These are phyloP conservation scores for Phyllostomus hastatus DNA, from an alignment of 2,113 vertebrate species.

Conservation along the genomic window DNA sequence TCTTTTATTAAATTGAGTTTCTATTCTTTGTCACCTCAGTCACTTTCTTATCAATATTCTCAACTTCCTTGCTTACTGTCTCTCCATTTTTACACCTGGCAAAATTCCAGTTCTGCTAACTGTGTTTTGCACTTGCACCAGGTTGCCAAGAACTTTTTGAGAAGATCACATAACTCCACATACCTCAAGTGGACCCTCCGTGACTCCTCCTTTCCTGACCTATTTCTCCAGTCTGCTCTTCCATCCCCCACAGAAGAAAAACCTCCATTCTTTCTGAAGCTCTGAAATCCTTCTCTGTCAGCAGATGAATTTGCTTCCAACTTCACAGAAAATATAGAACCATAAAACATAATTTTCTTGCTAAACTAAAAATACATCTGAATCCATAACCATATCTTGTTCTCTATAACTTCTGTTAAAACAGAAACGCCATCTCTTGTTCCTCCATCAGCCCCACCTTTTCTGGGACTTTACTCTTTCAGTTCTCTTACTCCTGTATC, in stretches of 20 bases:
- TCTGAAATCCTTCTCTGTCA: constrained; percentile 8
- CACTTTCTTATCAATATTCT: neutral
- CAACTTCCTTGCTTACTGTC: neutral
- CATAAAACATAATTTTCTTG: constrained; percentile 47
- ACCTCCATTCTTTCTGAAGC: constrained; percentile 1
- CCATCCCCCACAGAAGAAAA: neutral
- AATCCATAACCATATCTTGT: constrained; percentile 35
- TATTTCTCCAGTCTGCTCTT: neutral
- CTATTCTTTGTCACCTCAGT: neutral
- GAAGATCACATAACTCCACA: neutral
- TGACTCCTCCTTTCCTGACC: neutral
- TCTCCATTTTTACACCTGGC: neutral
- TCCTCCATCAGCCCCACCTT: neutral
- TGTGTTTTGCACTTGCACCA: neutral
- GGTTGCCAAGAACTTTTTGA: neutral
- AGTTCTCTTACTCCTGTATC: neutral
- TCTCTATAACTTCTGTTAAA: constrained; percentile 10
- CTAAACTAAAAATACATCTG: constrained; percentile 53
- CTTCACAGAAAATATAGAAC: constrained; percentile 33
- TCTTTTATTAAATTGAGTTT: neutral
- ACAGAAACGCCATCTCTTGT: neutral
- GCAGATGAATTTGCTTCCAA: constrained; percentile 28
- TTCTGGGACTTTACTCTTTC: neutral
- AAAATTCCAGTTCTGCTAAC: neutral
- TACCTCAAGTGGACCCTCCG: neutral